These are phyloP conservation scores for Neosilurus mollespiculum DNA, from an alignment of 2,797 vertebrate genomes.

Conservation along the genomic window DNA sequence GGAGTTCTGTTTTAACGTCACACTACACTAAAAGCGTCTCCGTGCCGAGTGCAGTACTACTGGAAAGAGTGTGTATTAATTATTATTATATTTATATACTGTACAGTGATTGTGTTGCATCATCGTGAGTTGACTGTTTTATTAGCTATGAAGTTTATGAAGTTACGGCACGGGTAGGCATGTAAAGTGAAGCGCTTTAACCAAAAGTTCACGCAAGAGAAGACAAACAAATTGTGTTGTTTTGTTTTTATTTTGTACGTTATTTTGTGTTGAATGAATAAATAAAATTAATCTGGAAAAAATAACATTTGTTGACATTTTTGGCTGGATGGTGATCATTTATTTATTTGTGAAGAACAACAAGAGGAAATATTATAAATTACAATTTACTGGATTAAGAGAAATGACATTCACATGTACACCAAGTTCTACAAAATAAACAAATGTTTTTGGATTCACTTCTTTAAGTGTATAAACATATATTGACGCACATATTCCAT, in stretches of 20 bases:
- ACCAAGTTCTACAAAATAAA: not conserved
- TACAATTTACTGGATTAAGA: not conserved
- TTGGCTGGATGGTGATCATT: not conserved
- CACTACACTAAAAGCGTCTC: not conserved
- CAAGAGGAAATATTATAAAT: not conserved
- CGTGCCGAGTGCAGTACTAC: not conserved
- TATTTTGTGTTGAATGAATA: slow-evolving; percentile 59
- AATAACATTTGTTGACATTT: not conserved
- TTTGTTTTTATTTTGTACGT: slow-evolving; percentile 60
- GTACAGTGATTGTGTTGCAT: slow-evolving; percentile 28
- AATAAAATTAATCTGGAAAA: slow-evolving; percentile 41
- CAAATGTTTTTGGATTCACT: not conserved
- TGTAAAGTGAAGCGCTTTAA: not conserved
- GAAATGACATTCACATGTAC: not conserved
- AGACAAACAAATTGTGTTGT: slow-evolving; percentile 55
- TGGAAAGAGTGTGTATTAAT: not conserved
- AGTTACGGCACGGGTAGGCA: not conserved
- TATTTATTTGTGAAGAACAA: not conserved
- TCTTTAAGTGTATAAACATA: not conserved
- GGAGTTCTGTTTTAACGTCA: not conserved
- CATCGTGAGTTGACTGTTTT: not conserved
- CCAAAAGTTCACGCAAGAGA: slow-evolving; percentile 33
- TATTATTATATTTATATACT: slow-evolving; percentile 25
- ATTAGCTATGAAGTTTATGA: slow-evolving; percentile 15
- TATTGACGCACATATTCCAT: not conserved